Evolutionary conservation across 2,797 vertebrate species (phyloP).

Genomic region (Acipenser ruthenus): DNA sequence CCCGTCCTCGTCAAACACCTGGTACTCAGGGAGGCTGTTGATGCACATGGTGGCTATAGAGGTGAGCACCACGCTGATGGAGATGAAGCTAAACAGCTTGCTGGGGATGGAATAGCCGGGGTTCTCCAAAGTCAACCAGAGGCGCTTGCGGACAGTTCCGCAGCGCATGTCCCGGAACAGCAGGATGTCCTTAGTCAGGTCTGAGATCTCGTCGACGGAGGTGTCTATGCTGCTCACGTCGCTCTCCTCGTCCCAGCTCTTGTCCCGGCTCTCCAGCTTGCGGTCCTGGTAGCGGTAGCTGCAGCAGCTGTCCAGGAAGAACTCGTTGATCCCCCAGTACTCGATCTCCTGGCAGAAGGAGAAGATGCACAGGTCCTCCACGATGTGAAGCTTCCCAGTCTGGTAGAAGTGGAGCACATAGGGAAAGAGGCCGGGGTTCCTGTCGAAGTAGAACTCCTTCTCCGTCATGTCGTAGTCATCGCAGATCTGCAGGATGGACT

Average conservation of each 20-base stretch:
- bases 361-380: slow-evolving; percentile 93
- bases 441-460: slow-evolving; percentile 91
- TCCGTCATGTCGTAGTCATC: slow-evolving; percentile 87
- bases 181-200: slow-evolving; percentile 82
- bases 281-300: slow-evolving; percentile 91
- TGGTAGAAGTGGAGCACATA: slow-evolving; percentile 93
- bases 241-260: slow-evolving; percentile 89
- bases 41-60: slow-evolving; percentile 92
- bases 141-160: slow-evolving; percentile 73
- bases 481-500: slow-evolving; percentile 86
- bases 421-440: slow-evolving; percentile 85
- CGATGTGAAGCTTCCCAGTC: slow-evolving; percentile 89
- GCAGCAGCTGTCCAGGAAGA: slow-evolving; percentile 90
- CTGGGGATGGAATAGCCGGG: slow-evolving; percentile 93
- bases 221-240: slow-evolving; percentile 89
- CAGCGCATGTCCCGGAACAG: slow-evolving; percentile 74
- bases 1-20: slow-evolving; percentile 63
- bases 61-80: slow-evolving; percentile 81
- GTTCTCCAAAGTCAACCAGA: slow-evolving; percentile 96
- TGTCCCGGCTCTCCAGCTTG: slow-evolving; percentile 74
- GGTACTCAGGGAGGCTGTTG: slow-evolving; percentile 90
- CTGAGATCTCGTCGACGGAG: slow-evolving; percentile 83
- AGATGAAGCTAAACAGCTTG: slow-evolving; percentile 90
- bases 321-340: slow-evolving; percentile 96
- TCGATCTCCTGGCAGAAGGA: slow-evolving; percentile 97